Conservation (phyloP, 35 echinoderm and acorn worm species). For the Apostichopus californicus region DNA sequence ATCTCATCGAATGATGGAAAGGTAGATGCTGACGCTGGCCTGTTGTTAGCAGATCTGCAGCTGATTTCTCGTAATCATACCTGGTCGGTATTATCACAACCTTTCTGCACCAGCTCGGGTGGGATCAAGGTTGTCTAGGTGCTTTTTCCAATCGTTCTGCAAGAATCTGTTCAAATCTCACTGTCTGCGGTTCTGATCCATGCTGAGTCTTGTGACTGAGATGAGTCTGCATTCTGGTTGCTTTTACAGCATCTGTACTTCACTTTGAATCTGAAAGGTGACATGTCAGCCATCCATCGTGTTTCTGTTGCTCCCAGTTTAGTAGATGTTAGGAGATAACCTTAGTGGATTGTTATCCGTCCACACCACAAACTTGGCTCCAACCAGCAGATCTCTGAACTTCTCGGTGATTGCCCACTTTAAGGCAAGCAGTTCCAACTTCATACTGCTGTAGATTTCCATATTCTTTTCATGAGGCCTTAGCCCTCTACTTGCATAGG, state of each 20-base stretch:
- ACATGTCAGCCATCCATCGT: constrained; percentile 73
- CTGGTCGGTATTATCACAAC: not conserved
- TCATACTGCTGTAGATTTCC: constrained; percentile 51
- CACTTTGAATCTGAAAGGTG: constrained; percentile 67
- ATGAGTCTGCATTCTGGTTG: constrained; percentile 73
- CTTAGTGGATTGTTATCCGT: constrained; percentile 81
- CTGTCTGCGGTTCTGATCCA: constrained; percentile 1
- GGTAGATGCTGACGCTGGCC: not conserved
- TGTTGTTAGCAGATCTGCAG: not conserved
- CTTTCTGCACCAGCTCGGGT: not conserved
- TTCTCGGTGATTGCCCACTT: constrained; percentile 74
- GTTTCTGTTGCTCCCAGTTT: constrained; percentile 76
- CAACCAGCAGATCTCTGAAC: constrained; percentile 73
- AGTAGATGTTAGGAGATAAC: constrained; percentile 63
- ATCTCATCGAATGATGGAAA: not conserved
- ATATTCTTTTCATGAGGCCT: constrained; percentile 54
- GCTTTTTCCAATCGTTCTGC: not conserved
- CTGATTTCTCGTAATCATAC: constrained; percentile 1
- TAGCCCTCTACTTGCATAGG: constrained; percentile 59
- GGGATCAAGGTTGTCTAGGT: not conserved
- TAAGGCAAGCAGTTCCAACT: constrained; percentile 72
- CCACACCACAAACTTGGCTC: constrained; percentile 73
- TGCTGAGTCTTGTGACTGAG: constrained; percentile 63
- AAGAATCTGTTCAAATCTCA: constrained; percentile 48
- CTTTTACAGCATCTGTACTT: constrained; percentile 63